Percentiles rank a stretch among this genome's conserved stretches.
phyloP scores from a whole-genome alignment of 2,113 vertebrate genomes.

The Lonchura striata region DNA sequence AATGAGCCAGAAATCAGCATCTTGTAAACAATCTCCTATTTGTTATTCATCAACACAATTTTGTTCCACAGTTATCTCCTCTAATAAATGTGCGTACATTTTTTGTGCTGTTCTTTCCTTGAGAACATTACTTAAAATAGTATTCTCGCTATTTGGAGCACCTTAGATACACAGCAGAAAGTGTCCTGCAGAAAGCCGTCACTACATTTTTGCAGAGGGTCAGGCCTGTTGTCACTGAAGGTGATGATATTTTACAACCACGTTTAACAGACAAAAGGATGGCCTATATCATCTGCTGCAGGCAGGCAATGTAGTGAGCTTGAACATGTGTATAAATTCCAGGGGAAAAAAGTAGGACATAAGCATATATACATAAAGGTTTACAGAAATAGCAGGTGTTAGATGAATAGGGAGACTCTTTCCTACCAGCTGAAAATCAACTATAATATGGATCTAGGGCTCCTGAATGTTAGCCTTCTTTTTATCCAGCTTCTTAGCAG shows the following conservation, averaged over 20 bases:
- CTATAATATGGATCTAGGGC: not conserved
- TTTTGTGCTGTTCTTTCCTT: not conserved
- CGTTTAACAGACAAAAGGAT: not conserved
- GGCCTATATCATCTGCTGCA: not conserved
- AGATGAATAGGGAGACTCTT: slow-evolving; percentile 9
- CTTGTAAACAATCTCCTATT: slow-evolving; percentile 34
- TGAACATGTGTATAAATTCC: not conserved
- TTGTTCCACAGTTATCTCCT: not conserved
- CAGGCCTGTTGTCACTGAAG: not conserved
- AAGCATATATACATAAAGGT: not conserved
- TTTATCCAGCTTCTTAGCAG: not conserved
- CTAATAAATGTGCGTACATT: not conserved
- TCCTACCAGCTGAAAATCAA: not conserved
- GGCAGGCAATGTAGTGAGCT: not conserved
- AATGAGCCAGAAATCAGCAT: slow-evolving; percentile 24
- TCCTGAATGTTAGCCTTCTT: not conserved
- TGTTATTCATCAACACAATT: slow-evolving; percentile 5
- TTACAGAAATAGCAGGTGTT: not conserved
- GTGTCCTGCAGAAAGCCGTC: not conserved
- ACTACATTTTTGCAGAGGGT: not conserved
- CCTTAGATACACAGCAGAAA: not conserved
- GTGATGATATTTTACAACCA: not conserved
- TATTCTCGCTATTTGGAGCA: not conserved
- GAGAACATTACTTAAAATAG: not conserved
- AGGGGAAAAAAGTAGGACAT: not conserved